Base-by-base conservation (phyloP, 1,140 invertebrate genomes). In the Diploscapter pachys region DNA sequence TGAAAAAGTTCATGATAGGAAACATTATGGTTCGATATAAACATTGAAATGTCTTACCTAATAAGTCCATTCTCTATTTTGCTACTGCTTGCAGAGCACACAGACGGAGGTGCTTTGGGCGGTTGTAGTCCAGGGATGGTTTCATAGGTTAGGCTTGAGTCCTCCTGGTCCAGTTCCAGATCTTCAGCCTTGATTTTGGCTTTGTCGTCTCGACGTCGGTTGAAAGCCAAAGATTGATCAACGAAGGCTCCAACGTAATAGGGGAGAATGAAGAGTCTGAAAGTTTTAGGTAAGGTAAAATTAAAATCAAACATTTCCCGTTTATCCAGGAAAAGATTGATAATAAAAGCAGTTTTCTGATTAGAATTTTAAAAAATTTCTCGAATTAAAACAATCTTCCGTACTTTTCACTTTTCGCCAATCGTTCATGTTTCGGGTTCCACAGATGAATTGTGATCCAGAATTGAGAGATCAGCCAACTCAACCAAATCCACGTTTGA, bases 381-480 rank as follows among this genome's bases (percentile, higher is more conserved):
- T 31, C 31, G 1, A 31, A 31, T 31, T 31, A 31, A 31, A 31
- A 31, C 1, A 1, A 31, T 31, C 63, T 77, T 61, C 68, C 72
- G 54, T 59, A 63, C n/a, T 72, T 72, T 74, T 65, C 11, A 63
- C 48, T 11, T 66, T 48, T 50, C 73, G 95, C 95, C 74, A 98
- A 89, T 89, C 96, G 91, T 88, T 98, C 95, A 80, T 93, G 94
- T 88, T 97, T 95, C 0, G 95, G 94, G 2, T 91, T 94, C 95
- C 95, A 98, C 63, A 98, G 94, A 82, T 98, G 95, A 61, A 97
- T 88, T 0, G 93, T 93, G 31, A 98, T 92, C 94, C 96, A 86
- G n/a, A 96, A 65, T 73, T 83, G 82, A 31, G 71, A 73, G 48
- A 81, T 49, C 31, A 85, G 62, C 84, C 83, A 85, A 48, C 77